phyloP scores from a whole-genome alignment of 2,113 vertebrate species.

The Dolichallabes microphthalmus region DNA sequence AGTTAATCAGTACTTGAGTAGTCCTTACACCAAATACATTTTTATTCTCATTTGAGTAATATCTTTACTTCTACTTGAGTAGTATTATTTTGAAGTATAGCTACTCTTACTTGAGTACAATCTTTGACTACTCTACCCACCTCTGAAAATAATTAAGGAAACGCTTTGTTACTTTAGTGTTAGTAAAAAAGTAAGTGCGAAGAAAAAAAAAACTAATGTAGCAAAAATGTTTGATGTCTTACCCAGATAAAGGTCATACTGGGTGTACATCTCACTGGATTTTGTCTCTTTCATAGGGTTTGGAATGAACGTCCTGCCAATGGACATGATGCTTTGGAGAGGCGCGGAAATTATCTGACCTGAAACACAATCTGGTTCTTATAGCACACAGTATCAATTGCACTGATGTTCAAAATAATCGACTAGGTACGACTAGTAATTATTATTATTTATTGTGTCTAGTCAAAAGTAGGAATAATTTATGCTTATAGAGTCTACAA shows the following conservation, averaged over 20 bases:
- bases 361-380: constrained; percentile 28
- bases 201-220: neutral
- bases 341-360: constrained; percentile 58
- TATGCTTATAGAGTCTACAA: neutral
- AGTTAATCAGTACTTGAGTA: no score
- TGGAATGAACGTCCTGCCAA: neutral
- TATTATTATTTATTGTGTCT: neutral
- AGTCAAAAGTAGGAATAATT: neutral
- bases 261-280: neutral
- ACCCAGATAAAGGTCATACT: constrained; percentile 59
- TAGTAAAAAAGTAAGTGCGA: neutral
- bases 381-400: neutral
- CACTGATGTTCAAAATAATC: neutral
- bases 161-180: no score
- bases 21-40: no score
- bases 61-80: no score
- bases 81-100: no score
- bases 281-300: neutral
- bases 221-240: constrained; percentile 22
- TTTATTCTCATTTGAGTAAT: no score
- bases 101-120: no score
- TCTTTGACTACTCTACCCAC: no score
- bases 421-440: neutral
- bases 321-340: constrained; percentile 44
- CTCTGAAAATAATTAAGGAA: no score